Evolutionary conservation across 2,888 invertebrate genomes (phyloP).

Genomic region (Smittia sp.): DNA sequence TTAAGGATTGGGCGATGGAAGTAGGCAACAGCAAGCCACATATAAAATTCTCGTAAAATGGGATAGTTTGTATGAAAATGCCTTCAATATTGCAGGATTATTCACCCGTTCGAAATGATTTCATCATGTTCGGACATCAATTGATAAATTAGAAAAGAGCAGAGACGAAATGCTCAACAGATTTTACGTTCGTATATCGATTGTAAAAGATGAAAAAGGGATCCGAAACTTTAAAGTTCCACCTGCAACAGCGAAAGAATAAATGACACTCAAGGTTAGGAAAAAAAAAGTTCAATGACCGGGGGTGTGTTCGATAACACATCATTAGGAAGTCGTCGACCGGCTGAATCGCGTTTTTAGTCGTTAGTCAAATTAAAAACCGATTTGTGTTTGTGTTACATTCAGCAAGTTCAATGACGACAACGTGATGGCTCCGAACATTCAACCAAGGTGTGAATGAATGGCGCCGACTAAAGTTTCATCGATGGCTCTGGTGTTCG

Average conservation of each 20-base stretch:
- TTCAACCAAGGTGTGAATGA: too few relatives aligned
- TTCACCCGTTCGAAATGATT: background rate
- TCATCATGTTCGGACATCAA: background rate
- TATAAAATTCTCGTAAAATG: background rate
- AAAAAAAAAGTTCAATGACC: background rate
- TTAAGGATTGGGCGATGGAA: background rate
- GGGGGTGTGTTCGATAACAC: background rate
- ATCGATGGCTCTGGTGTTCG: too few relatives aligned
- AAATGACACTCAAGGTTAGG: background rate
- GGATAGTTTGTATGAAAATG: background rate
- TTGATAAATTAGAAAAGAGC: background rate
- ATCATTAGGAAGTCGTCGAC: background rate
- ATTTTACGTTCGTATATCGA: background rate
- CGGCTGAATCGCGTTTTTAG: background rate
- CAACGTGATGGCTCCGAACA: too few relatives aligned
- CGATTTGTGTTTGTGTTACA: too few relatives aligned
- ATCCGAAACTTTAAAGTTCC: too few relatives aligned
- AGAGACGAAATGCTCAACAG: background rate
- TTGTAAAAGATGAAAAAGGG: background rate
- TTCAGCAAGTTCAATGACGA: too few relatives aligned
- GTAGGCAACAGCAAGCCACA: background rate
- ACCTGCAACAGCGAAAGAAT: too few relatives aligned
- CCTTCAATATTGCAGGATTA: background rate
- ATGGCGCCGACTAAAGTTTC: too few relatives aligned
- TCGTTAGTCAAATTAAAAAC: background rate